phyloP scores from a whole-genome alignment of 2,888 invertebrate genomes.

The Tricholauxania praeusta region DNA sequence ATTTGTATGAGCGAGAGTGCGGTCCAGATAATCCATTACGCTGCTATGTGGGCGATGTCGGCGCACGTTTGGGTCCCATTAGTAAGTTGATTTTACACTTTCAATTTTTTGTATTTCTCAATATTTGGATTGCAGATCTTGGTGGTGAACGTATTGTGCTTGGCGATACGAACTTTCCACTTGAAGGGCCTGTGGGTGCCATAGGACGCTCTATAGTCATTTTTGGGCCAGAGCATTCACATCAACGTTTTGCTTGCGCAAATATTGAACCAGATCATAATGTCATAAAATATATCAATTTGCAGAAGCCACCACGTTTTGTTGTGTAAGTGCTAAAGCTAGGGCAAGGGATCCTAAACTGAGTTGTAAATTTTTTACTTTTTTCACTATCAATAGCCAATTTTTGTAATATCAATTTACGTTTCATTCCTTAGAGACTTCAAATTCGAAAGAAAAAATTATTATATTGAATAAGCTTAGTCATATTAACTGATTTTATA shows the following conservation, averaged over 20 bases:
- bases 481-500: no score
- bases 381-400: no score
- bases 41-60: constrained; percentile 92
- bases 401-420: no score
- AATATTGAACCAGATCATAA: constrained; percentile 92
- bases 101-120: constrained; percentile 11
- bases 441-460: no score
- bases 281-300: constrained; percentile 89
- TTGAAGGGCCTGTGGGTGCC: constrained; percentile 82
- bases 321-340: constrained; percentile 76
- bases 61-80: constrained; percentile 86
- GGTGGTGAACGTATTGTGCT: constrained; percentile 83
- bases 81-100: constrained; percentile 65
- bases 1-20: constrained; percentile 88
- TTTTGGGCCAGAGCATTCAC: constrained; percentile 78
- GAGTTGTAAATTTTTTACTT: no score
- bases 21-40: constrained; percentile 87
- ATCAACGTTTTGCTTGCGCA: constrained; percentile 86
- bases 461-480: no score
- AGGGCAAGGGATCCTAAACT: background rate
- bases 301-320: constrained; percentile 88
- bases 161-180: constrained; percentile 88
- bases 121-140: constrained; percentile 70
- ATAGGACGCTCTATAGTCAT: constrained; percentile 89
- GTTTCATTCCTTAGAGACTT: no score